phyloP scores from a whole-genome alignment of 2,113 vertebrate species.

The Rhabdomys dilectus region DNA sequence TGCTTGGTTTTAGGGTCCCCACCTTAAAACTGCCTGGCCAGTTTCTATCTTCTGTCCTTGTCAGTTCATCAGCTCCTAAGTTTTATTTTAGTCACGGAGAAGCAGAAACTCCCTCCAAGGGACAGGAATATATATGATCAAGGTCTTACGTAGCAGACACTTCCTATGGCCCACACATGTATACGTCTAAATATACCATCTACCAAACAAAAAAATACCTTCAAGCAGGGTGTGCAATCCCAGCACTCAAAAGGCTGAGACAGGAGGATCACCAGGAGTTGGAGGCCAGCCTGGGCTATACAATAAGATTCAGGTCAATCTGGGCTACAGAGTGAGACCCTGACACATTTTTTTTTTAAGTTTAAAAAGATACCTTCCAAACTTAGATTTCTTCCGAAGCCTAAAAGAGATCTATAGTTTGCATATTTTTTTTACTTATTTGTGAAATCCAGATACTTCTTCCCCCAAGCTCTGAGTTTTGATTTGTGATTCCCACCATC shows the following conservation, averaged over 20 bases:
- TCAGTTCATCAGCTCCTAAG: not conserved
- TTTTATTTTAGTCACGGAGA: not conserved
- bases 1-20: not conserved
- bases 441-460: conserved; percentile 71
- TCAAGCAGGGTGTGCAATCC: not conserved
- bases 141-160: not conserved
- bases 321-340: not conserved
- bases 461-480: conserved; percentile 69
- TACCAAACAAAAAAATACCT: not conserved
- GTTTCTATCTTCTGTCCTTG: not conserved
- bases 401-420: conserved; percentile 62
- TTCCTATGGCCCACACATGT: not conserved
- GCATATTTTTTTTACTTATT: conserved; percentile 69
- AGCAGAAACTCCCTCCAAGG: conserved; percentile 1
- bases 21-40: not conserved
- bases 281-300: not conserved
- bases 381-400: conserved; percentile 34
- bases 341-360: not conserved
- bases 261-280: not conserved
- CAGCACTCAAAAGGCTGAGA: not conserved
- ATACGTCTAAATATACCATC: not conserved
- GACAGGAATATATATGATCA: not conserved
- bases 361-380: not conserved
- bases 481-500: conserved; percentile 70
- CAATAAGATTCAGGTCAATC: not conserved